Evolutionary conservation across 2,113 vertebrate species (phyloP).

Genomic region (Ahaetulla prasina): DNA sequence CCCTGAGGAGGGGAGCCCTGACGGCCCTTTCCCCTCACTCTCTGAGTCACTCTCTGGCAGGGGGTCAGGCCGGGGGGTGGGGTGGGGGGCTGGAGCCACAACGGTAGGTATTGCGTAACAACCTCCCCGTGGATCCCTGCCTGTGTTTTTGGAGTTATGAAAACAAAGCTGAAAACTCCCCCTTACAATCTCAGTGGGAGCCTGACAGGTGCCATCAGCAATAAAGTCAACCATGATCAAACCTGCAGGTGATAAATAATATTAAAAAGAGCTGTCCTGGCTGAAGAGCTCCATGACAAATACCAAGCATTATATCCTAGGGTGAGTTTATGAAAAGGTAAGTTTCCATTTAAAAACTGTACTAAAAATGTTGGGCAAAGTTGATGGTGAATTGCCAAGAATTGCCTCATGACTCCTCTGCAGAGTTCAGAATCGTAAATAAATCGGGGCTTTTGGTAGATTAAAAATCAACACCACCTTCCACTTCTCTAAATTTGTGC

Average conservation of each 20-base stretch:
- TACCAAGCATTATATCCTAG: neutral
- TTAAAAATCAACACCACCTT: neutral
- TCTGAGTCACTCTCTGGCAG: no score
- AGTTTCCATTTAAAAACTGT: neutral
- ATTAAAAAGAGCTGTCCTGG: constrained; percentile 5
- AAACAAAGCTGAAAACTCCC: constrained; percentile 25
- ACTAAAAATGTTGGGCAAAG: neutral
- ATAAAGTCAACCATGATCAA: constrained; percentile 40
- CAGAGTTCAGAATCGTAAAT: neutral
- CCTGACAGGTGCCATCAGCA: constrained; percentile 56
- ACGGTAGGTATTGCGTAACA: constrained; percentile 36
- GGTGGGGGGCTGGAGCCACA: no score
- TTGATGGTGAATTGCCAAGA: neutral
- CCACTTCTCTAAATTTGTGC: neutral
- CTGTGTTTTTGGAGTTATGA: constrained; percentile 40
- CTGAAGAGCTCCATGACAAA: neutral
- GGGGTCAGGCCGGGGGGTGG: no score
- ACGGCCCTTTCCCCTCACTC: no score
- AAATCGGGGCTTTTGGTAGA: neutral
- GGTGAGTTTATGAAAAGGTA: neutral
- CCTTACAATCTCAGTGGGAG: constrained; percentile 44
- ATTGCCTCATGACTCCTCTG: neutral
- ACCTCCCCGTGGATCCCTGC: constrained; percentile 53
- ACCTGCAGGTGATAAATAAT: neutral
- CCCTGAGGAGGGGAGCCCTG: no score